Base-by-base conservation (phyloP, 2,797 vertebrate species). In the Harpagifer antarcticus region DNA sequence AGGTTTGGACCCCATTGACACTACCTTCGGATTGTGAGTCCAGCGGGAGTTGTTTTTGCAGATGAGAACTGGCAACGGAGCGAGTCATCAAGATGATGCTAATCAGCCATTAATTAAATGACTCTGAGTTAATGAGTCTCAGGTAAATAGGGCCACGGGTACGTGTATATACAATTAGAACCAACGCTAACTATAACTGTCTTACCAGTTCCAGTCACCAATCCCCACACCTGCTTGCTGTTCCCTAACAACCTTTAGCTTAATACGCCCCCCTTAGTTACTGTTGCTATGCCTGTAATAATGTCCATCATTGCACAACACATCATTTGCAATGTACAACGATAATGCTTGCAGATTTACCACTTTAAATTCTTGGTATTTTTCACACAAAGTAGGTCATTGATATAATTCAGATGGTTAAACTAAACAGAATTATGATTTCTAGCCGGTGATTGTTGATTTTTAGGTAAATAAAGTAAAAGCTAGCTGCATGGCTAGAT, bases 21-120 rank as follows among this genome's bases (percentile, higher is more conserved):
- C 43, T 31, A 14, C 48, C 72, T 43, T 16, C 1, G 43, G 42
- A 67, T 57, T 23, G 0, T 2, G 47, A 76, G 63, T 72, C 78
- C 72, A 0, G 49, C 3, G 74, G 72, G 82, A 62, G 74, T 68
- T 72, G 53, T 61, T 59, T 49, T 81, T 79, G 69, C 79, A 82
- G 70, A 64, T 57, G 42, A 77, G 68, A 77, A 52, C 58, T 78
- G 77, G 78, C 72, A 27, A 70, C 20, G 47, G 47, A 17, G 74
- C 33, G 10, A 65, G 55, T 73, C 76, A 57, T 82, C 83, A 52
- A 47, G 47, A 55, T 49, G 43, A 80, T 60, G 58, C 71, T 78
- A 69, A 78, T 78, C 45, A 68, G 59, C 49, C 61, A 81, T 78
- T 78, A 78, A 85, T 88, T 83, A 83, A 57, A 71, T 15, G 1